Evolutionary conservation across 2,113 vertebrate genomes (phyloP).

Genomic region (Tretioscincus oriximinensis): DNA sequence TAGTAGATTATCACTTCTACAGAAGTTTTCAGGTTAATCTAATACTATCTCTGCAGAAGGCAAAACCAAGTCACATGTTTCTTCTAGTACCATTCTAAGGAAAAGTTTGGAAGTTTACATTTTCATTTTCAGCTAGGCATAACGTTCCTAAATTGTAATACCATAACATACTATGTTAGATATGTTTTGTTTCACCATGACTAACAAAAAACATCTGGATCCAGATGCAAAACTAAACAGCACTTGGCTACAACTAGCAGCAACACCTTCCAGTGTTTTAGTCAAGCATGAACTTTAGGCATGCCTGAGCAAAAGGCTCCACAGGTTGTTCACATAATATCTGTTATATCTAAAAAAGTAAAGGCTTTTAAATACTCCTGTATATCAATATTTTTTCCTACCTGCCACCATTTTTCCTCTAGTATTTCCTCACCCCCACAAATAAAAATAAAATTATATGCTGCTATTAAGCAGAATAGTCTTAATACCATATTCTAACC

Average conservation of each 20-base stretch:
- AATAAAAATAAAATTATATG: too few relatives aligned
- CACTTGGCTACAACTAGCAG: neutral
- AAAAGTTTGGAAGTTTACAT: neutral
- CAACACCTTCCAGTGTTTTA: neutral
- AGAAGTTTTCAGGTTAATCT: too few relatives aligned
- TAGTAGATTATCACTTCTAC: too few relatives aligned
- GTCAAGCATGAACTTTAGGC: neutral
- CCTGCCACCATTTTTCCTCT: too few relatives aligned
- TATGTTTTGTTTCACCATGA: neutral
- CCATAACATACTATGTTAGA: neutral
- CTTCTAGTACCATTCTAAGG: neutral
- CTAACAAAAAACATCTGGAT: neutral
- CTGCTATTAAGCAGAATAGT: too few relatives aligned
- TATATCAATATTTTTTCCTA: too few relatives aligned
- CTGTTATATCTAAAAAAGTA: too few relatives aligned
- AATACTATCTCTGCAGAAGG: too few relatives aligned
- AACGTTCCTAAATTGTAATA: neutral
- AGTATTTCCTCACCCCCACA: too few relatives aligned
- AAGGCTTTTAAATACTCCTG: too few relatives aligned
- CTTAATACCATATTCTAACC: too few relatives aligned
- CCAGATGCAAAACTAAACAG: neutral
- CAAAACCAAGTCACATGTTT: neutral
- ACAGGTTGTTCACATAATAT: neutral
- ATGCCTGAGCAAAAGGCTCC: neutral
- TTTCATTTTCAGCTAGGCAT: neutral